Evolutionary conservation across 2,888 invertebrate genomes (phyloP).

Genomic region (Noctua pronuba): DNA sequence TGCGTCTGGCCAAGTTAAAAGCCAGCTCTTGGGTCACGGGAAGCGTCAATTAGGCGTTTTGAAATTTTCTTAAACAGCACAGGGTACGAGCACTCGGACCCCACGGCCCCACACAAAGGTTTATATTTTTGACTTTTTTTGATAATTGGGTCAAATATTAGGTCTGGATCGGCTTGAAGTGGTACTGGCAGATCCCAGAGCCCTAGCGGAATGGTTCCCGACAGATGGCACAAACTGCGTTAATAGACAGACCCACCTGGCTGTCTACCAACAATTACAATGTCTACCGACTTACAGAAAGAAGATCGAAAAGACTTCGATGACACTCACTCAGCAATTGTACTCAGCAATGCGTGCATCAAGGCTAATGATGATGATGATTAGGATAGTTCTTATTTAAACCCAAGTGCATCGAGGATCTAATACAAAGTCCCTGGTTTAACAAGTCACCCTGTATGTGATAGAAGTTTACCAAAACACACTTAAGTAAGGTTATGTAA

Average conservation of each 20-base stretch:
- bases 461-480: conserved; percentile 53
- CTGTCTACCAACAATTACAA: not conserved
- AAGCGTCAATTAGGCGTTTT: too few species aligned
- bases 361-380: not conserved
- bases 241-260: not conserved
- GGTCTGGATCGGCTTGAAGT: not conserved
- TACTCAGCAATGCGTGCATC: not conserved
- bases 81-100: too few species aligned
- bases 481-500: conserved; percentile 48
- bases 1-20: too few species aligned
- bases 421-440: not conserved
- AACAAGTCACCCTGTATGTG: conserved; percentile 11
- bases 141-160: too few species aligned
- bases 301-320: not conserved
- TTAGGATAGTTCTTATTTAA: not conserved
- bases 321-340: not conserved
- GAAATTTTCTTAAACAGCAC: too few species aligned
- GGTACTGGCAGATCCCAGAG: not conserved
- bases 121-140: too few species aligned
- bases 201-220: not conserved
- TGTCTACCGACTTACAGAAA: not conserved
- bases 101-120: too few species aligned
- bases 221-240: not conserved
- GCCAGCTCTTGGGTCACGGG: too few species aligned
- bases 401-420: not conserved